phyloP scores from a whole-genome alignment of 92 coral and sea anemone genomes.

The Paramuricea clavata region DNA sequence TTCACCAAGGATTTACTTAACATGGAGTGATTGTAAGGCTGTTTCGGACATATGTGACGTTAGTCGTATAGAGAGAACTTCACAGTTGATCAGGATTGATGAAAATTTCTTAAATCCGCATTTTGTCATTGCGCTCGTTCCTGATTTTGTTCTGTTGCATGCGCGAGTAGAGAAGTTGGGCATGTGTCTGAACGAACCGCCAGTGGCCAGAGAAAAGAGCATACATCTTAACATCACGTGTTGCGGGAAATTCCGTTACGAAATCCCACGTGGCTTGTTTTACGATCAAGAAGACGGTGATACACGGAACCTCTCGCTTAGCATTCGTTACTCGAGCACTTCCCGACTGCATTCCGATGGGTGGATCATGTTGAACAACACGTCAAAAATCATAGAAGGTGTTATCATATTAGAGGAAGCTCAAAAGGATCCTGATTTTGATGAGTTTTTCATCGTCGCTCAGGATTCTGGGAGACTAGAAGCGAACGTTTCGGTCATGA shows the following conservation, averaged over 20 bases:
- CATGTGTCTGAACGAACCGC: slow-evolving; percentile 51
- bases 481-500: background rate
- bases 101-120: slow-evolving; percentile 6
- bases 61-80: slow-evolving; percentile 16
- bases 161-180: slow-evolving; percentile 48
- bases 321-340: slow-evolving; percentile 35
- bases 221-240: slow-evolving; percentile 45
- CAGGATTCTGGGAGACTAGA: slow-evolving; percentile 43
- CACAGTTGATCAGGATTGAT: background rate
- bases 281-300: slow-evolving; percentile 59
- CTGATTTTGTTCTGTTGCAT: slow-evolving; percentile 28
- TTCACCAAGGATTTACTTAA: background rate
- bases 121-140: slow-evolving; percentile 51
- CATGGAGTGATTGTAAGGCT: slow-evolving; percentile 57
- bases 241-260: slow-evolving; percentile 42
- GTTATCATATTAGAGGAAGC: slow-evolving; percentile 22
- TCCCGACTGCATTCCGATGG: slow-evolving; percentile 28
- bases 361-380: slow-evolving; percentile 56
- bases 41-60: slow-evolving; percentile 17
- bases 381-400: slow-evolving; percentile 42
- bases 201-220: background rate
- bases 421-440: background rate
- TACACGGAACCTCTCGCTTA: slow-evolving; percentile 49
- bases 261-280: slow-evolving; percentile 45
- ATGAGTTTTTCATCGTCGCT: slow-evolving; percentile 32